A percentile compares a stretch with the other conserved stretches of the same genome.
Conservation (phyloP, 2,113 vertebrate species). For the Noctilio leporinus region DNA sequence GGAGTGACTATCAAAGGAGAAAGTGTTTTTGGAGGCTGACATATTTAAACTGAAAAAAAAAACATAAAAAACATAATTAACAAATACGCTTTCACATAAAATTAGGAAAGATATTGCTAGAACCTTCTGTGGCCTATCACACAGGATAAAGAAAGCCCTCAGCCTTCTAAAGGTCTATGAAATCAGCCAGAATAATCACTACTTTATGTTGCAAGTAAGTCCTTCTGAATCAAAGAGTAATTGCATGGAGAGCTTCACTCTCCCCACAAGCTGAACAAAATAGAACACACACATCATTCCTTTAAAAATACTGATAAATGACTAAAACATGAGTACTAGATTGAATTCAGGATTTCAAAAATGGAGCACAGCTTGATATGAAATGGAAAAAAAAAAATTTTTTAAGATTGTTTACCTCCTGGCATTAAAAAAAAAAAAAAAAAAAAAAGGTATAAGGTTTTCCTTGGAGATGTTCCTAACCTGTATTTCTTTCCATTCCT, state of each 20-base stretch:
- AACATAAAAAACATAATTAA: not conserved
- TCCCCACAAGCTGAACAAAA: not conserved
- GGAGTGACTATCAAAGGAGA: not conserved
- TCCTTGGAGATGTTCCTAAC: not conserved
- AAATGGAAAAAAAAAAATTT: not conserved
- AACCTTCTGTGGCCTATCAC: not conserved
- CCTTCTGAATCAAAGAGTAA: not conserved
- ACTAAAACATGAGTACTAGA: not conserved
- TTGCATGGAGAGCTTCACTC: not conserved
- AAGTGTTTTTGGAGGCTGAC: not conserved
- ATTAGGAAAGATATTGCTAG: not conserved
- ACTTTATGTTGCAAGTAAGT: not conserved
- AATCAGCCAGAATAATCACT: not conserved
- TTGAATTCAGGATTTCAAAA: not conserved
- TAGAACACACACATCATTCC: rapidly evolving
- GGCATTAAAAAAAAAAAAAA: not conserved
- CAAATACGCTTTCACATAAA: not conserved
- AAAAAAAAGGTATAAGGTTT: not conserved
- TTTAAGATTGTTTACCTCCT: not conserved
- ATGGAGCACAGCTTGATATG: not conserved
- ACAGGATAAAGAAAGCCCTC: not conserved
- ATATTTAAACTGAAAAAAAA: not conserved
- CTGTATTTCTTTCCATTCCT: not conserved
- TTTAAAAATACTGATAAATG: not conserved
- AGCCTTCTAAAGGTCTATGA: not conserved